These are phyloP conservation scores for Saguinus midas DNA, from an alignment of 2,113 vertebrate species.

Conservation along the genomic window DNA sequence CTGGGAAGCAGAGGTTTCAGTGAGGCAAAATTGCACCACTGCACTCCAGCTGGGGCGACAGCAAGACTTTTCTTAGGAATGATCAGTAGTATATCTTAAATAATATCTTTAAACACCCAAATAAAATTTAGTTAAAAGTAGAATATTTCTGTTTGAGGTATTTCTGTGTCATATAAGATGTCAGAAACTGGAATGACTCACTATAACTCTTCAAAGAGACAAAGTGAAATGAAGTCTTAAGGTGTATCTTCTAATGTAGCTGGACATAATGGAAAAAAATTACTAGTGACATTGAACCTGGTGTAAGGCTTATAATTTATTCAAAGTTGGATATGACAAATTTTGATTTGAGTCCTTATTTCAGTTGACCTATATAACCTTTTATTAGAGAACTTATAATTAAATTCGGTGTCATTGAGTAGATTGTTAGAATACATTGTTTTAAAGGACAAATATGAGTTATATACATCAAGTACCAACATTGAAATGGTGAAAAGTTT, in stretches of 20 bases:
- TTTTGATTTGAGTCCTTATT: slow-evolving; percentile 42
- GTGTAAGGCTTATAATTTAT: slow-evolving; percentile 29
- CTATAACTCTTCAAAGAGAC: slow-evolving; percentile 3
- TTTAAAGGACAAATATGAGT: slow-evolving; percentile 27
- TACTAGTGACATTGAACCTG: neutral
- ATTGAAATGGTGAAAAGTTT: neutral
- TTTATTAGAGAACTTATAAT: slow-evolving; percentile 47
- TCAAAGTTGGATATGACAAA: slow-evolving; percentile 18
- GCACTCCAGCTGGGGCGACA: no score
- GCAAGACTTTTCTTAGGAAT: neutral
- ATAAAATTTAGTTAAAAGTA: slow-evolving; percentile 28
- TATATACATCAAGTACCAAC: neutral
- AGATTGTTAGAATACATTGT: slow-evolving; percentile 31
- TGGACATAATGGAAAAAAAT: neutral
- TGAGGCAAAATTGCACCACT: no score
- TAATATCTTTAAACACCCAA: slow-evolving; percentile 16
- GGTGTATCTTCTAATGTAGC: slow-evolving; percentile 10
- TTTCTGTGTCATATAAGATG: slow-evolving; percentile 21
- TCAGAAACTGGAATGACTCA: neutral
- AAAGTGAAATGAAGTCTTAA: neutral
- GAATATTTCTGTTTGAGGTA: slow-evolving; percentile 1
- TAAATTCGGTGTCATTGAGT: neutral
- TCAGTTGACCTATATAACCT: slow-evolving; percentile 21
- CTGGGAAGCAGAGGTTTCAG: no score
- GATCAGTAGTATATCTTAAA: neutral